Percentiles rank a stretch among this genome's conserved stretches.
These are phyloP conservation scores for Dreissena polymorpha DNA, from an alignment of 1,140 invertebrate species.

Conservation along the genomic window DNA sequence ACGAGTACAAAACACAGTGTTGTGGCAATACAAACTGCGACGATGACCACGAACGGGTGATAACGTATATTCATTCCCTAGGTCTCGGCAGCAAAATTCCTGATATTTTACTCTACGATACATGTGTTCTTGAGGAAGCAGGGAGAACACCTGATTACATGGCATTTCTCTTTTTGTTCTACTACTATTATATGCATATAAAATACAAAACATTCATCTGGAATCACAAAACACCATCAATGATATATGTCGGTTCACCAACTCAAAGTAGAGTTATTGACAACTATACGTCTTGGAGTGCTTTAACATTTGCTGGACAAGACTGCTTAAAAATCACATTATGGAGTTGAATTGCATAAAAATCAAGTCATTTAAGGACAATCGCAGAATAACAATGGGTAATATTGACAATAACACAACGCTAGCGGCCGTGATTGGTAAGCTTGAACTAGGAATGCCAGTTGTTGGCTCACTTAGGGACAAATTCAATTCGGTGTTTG, in stretches of 20 bases:
- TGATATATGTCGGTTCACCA: constrained; percentile 15
- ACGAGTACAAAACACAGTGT: neutral
- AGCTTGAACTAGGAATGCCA: neutral
- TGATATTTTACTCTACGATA: constrained; percentile 6
- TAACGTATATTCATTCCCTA: constrained; percentile 4
- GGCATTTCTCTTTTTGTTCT: constrained; percentile 21
- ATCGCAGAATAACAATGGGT: neutral
- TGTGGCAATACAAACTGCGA: neutral
- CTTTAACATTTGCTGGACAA: constrained; percentile 11
- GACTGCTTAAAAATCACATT: neutral
- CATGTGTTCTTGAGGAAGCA: constrained; percentile 12
- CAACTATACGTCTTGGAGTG: constrained; percentile 27
- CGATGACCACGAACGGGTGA: neutral
- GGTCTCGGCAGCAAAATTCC: constrained; percentile 12
- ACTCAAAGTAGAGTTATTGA: constrained; percentile 25
- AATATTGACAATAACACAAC: neutral
- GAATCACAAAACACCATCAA: neutral
- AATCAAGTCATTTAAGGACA: constrained; percentile 29
- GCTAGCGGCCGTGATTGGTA: neutral
- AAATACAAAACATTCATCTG: constrained; percentile 10
- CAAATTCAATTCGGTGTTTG: too few species aligned
- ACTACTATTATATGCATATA: neutral
- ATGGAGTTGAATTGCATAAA: neutral
- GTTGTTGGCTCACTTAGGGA: too few species aligned
- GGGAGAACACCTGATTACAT: constrained; percentile 14